Evolutionary conservation across 2,113 vertebrate genomes (phyloP).

Genomic region (Beaufortia kweichowensis): DNA sequence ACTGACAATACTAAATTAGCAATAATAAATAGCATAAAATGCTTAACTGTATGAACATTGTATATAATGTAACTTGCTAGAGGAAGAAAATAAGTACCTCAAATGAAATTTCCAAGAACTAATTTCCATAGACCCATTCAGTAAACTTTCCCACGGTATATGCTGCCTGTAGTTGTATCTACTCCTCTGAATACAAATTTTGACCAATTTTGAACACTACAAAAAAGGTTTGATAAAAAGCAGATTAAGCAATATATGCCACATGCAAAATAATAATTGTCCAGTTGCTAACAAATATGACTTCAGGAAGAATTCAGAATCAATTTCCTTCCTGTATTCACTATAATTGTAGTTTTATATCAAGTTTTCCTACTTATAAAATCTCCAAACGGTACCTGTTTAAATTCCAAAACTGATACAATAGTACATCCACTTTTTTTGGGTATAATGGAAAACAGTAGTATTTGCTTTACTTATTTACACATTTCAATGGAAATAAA

Average conservation of each 20-base stretch:
- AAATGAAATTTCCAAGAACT: too few relatives aligned
- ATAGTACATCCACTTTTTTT: not conserved
- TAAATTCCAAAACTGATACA: not conserved
- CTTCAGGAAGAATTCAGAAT: slow-evolving; percentile 9
- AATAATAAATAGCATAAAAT: not conserved
- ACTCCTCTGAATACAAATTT: not conserved
- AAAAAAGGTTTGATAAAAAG: not conserved
- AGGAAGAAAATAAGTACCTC: not conserved
- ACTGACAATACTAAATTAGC: too few relatives aligned
- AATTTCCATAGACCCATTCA: too few relatives aligned
- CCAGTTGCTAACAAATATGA: not conserved
- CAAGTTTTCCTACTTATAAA: not conserved
- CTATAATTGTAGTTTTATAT: not conserved
- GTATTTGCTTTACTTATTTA: too few relatives aligned
- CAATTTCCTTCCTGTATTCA: not conserved
- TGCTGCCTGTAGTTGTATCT: not conserved
- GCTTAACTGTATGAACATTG: not conserved
- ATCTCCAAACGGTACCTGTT: not conserved
- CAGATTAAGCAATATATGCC: not conserved
- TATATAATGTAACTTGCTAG: not conserved
- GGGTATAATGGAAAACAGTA: not conserved
- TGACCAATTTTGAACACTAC: not conserved
- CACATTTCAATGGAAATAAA: not conserved
- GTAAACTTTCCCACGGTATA: not conserved
- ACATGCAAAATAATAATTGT: not conserved